Evolutionary conservation across 2,113 vertebrate genomes (phyloP).

Genomic region (Plotosus lineatus): DNA sequence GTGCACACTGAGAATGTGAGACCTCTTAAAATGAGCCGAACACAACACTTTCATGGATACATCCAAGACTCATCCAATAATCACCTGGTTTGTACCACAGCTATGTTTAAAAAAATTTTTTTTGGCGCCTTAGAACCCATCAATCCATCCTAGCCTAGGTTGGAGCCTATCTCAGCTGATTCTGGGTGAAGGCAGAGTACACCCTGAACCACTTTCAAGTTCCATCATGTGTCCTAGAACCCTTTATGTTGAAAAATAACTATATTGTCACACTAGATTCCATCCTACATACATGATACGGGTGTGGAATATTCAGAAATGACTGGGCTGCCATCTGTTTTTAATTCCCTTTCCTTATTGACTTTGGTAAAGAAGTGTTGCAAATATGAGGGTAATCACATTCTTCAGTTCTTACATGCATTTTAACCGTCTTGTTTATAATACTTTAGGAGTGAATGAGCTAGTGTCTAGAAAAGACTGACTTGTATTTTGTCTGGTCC

Average conservation of each 20-base stretch:
- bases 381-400: slow-evolving; percentile 41
- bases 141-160: too few relatives aligned
- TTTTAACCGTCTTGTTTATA: slow-evolving; percentile 27
- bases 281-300: background rate
- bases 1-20: background rate
- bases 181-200: too few relatives aligned
- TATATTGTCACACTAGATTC: background rate
- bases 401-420: slow-evolving; percentile 42
- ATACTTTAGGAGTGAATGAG: slow-evolving; percentile 35
- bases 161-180: too few relatives aligned
- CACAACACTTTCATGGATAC: background rate
- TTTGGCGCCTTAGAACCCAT: too few relatives aligned
- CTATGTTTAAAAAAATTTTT: background rate
- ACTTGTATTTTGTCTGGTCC: slow-evolving; percentile 34
- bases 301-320: background rate
- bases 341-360: slow-evolving; percentile 27
- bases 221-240: background rate
- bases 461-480: slow-evolving; percentile 31
- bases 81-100: background rate
- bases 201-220: too few relatives aligned
- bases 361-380: slow-evolving; percentile 27
- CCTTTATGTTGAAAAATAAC: background rate
- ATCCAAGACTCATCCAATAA: slow-evolving; percentile 3
- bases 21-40: background rate
- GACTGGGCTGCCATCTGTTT: slow-evolving; percentile 14